phyloP scores from a whole-genome alignment of 2,888 invertebrate genomes.

The Agriopis marginaria region DNA sequence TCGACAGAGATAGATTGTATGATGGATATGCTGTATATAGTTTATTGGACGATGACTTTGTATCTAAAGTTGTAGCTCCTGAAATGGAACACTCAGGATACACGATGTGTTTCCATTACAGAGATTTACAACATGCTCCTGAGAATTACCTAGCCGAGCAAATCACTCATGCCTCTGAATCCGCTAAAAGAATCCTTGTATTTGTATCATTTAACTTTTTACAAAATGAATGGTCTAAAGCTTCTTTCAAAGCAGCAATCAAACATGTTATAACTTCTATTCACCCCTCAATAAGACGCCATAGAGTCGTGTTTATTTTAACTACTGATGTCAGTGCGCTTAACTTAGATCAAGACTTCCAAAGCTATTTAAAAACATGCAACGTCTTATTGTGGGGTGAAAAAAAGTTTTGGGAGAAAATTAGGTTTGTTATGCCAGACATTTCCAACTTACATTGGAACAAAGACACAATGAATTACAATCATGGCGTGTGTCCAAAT shows the following conservation, averaged over 20 bases:
- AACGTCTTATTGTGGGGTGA: slow-evolving; percentile 92
- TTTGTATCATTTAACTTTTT: slow-evolving; percentile 93
- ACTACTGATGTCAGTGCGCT: slow-evolving; percentile 89
- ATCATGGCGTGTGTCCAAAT: slow-evolving; percentile 84
- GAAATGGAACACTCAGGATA: slow-evolving; percentile 90
- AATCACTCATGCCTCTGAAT: slow-evolving; percentile 87
- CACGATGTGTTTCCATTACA: slow-evolving; percentile 90
- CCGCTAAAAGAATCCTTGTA: slow-evolving; percentile 90
- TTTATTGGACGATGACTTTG: slow-evolving; percentile 91
- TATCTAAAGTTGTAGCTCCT: slow-evolving; percentile 89
- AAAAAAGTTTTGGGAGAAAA: slow-evolving; percentile 95
- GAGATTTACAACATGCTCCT: slow-evolving; percentile 87
- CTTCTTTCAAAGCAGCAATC: slow-evolving; percentile 93
- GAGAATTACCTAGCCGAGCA: slow-evolving; percentile 88
- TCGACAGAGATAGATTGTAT: slow-evolving; percentile 90
- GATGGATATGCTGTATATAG: slow-evolving; percentile 96
- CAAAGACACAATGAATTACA: slow-evolving; percentile 84
- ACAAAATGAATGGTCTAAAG: slow-evolving; percentile 93
- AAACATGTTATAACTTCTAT: slow-evolving; percentile 89
- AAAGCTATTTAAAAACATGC: slow-evolving; percentile 90
- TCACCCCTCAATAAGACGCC: slow-evolving; percentile 88
- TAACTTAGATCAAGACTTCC: slow-evolving; percentile 91
- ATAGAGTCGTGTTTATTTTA: slow-evolving; percentile 85
- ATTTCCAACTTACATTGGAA: slow-evolving; percentile 88
- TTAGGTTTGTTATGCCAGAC: slow-evolving; percentile 94